These are phyloP conservation scores for Apistogramma diplotaenia DNA, from an alignment of 2,113 vertebrate species.

Conservation along the genomic window DNA sequence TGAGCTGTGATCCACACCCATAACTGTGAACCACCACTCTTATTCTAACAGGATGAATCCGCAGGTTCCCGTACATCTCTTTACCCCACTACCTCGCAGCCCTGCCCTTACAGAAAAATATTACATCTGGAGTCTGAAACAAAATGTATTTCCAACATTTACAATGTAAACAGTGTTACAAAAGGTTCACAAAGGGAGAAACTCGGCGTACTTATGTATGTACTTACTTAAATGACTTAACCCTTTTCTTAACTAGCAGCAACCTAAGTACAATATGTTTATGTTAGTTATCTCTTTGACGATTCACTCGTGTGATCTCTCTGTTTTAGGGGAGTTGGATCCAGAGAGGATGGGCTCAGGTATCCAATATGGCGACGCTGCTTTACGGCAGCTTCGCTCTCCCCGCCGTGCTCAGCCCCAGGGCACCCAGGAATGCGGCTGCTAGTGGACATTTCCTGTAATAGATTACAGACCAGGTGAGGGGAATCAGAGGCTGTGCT, in stretches of 20 bases:
- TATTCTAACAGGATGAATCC: background rate
- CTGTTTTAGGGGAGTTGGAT: constrained; percentile 85
- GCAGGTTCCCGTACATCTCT: background rate
- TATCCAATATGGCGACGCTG: constrained; percentile 89
- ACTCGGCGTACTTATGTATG: accelerated
- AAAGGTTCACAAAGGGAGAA: background rate
- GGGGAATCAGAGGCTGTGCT: background rate
- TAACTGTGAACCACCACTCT: background rate
- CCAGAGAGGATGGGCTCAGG: constrained; percentile 95
- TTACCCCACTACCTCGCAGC: background rate
- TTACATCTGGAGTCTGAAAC: background rate
- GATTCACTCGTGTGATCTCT: background rate
- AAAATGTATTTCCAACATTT: background rate
- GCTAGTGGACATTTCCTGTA: constrained; percentile 66
- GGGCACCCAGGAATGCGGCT: constrained; percentile 85
- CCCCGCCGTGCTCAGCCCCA: constrained; percentile 84
- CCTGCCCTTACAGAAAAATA: background rate
- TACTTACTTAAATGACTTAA: background rate
- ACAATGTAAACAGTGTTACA: background rate
- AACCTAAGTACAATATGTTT: background rate
- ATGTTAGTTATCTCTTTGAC: background rate
- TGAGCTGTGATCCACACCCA: background rate
- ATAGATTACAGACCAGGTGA: constrained; percentile 23
- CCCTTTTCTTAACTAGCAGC: background rate
- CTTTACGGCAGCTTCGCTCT: constrained; percentile 87